These are phyloP conservation scores for Antheraea mylitta DNA, from an alignment of 1,140 invertebrate species.

Conservation along the genomic window DNA sequence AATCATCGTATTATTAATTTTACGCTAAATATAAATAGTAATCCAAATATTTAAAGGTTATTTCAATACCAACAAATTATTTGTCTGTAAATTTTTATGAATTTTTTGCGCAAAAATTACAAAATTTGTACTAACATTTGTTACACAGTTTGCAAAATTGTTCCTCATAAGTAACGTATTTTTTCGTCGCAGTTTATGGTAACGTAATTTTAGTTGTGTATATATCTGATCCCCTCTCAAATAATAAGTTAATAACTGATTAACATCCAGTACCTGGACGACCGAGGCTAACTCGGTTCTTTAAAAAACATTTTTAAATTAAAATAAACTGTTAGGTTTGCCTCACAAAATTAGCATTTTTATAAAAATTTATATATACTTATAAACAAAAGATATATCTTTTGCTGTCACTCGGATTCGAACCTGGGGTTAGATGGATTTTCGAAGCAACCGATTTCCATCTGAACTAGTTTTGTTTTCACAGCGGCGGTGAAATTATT, in stretches of 20 bases:
- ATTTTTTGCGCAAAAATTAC: neutral
- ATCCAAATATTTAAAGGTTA: neutral
- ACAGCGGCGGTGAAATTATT: too few species aligned
- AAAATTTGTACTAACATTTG: neutral
- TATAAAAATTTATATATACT: too few species aligned
- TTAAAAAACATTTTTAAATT: too few species aligned
- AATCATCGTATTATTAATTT: neutral
- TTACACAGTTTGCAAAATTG: neutral
- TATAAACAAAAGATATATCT: too few species aligned
- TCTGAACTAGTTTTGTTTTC: too few species aligned
- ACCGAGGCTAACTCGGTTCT: too few species aligned
- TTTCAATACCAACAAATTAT: neutral
- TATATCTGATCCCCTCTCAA: neutral
- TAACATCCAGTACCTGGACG: too few species aligned
- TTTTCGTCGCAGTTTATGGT: neutral
- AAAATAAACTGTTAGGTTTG: too few species aligned
- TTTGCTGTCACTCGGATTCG: too few species aligned
- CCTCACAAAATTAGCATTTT: too few species aligned
- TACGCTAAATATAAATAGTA: neutral
- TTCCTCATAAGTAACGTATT: neutral
- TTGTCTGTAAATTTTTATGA: neutral
- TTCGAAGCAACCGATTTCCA: neutral
- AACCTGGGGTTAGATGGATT: too few species aligned
- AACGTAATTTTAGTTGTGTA: neutral
- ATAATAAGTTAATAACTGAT: neutral